These are phyloP conservation scores for Steinernema carpocapsae DNA, from an alignment of 2,888 invertebrate genomes.

Conservation along the genomic window DNA sequence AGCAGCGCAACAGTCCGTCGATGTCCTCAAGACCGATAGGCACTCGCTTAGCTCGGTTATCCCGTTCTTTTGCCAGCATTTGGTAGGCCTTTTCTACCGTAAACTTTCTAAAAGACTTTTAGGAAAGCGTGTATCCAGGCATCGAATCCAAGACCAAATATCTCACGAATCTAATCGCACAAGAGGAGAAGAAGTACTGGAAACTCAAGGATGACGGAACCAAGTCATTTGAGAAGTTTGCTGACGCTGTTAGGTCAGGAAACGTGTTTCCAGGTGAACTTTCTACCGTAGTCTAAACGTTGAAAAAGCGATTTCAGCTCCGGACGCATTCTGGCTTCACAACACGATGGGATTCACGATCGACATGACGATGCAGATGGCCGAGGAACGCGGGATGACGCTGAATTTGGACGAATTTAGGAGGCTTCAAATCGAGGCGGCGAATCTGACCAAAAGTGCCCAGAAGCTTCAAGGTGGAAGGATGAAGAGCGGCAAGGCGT, in stretches of 20 bases:
- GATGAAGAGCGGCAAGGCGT: too few species aligned
- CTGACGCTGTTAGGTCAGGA: conserved; percentile 36
- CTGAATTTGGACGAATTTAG: conserved; percentile 47
- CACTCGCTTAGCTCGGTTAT: conserved; percentile 42
- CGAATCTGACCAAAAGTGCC: too few species aligned
- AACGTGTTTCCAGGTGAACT: conserved; percentile 31
- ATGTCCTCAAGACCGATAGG: conserved; percentile 44
- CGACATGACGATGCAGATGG: conserved; percentile 47
- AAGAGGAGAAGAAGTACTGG: conserved; percentile 42
- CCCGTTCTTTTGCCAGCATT: conserved; percentile 44
- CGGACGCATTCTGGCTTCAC: conserved; percentile 46
- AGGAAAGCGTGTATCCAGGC: conserved; percentile 46
- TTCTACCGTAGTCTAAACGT: background rate
- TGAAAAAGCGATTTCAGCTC: conserved; percentile 39
- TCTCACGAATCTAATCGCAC: conserved; percentile 35
- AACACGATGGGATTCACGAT: conserved; percentile 50
- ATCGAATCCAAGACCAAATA: background rate
- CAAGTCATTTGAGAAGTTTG: conserved; percentile 40
- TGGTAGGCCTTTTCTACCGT: conserved; percentile 32
- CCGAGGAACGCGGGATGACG: conserved; percentile 43
- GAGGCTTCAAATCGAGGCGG: too few species aligned
- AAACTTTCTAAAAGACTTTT: background rate
- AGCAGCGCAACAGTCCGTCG: conserved; percentile 43
- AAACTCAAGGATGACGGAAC: conserved; percentile 44
- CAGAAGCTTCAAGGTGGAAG: too few species aligned